Percentiles rank a stretch among this genome's conserved stretches.
Conservation (phyloP, 1,140 invertebrate genomes). For the Anoplophora glabripennis region DNA sequence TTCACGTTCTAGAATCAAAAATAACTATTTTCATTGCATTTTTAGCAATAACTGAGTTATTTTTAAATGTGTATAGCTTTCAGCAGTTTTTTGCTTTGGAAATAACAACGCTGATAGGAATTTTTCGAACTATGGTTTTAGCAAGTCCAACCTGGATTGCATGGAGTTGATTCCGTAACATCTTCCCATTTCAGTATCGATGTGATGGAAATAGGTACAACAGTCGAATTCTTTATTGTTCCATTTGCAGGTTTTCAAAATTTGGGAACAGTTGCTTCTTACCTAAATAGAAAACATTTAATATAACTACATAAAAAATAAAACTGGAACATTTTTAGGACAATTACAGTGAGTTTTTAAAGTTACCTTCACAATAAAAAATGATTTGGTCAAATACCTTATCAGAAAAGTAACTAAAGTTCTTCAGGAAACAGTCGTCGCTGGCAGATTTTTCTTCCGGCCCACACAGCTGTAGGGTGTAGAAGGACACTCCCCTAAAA, state of each 20-base stretch:
- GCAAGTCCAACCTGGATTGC: conserved; percentile 45
- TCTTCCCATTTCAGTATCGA: conserved; percentile 63
- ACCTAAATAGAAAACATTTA: too few species aligned
- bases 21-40: too few species aligned
- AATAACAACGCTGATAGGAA: too few species aligned
- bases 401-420: conserved; percentile 57
- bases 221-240: conserved; percentile 61
- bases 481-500: conserved; percentile 64
- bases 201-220: conserved; percentile 60
- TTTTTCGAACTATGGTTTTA: too few species aligned
- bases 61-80: too few species aligned
- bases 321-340: background rate
- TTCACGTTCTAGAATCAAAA: too few species aligned
- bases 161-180: conserved; percentile 65
- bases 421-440: conserved; percentile 55
- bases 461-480: conserved; percentile 61
- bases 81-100: too few species aligned
- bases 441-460: conserved; percentile 45
- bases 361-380: background rate
- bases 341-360: background rate
- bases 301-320: too few species aligned
- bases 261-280: conserved; percentile 57
- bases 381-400: background rate
- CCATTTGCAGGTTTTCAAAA: conserved; percentile 61
- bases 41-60: too few species aligned